phyloP scores from a whole-genome alignment of 1,140 invertebrate species.

The Carposina sasakii region DNA sequence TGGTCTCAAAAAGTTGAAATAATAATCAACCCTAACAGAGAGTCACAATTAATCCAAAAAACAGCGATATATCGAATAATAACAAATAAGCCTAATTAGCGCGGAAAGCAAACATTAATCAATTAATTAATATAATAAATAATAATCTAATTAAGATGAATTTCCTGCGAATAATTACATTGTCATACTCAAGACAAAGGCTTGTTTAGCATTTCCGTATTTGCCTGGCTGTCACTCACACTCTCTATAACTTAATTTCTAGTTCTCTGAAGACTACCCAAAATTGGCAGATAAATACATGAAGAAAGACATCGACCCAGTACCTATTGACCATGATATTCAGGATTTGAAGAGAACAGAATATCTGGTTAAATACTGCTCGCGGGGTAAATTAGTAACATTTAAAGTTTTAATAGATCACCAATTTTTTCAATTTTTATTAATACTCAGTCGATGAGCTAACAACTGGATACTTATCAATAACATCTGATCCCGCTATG shows the following conservation, averaged over 20 bases:
- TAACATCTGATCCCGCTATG: no score
- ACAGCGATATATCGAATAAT: not conserved
- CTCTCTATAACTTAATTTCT: not conserved
- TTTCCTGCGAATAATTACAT: no score
- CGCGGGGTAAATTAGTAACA: slow-evolving; percentile 42
- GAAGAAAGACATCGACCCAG: slow-evolving; percentile 47
- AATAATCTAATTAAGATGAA: no score
- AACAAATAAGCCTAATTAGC: not conserved
- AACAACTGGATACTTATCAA: no score
- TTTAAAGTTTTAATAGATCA: no score
- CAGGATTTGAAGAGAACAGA: slow-evolving; percentile 58
- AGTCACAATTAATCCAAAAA: no score
- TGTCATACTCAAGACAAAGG: not conserved
- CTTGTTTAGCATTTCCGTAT: not conserved
- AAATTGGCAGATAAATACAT: slow-evolving; percentile 47
- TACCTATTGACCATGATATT: slow-evolving; percentile 50
- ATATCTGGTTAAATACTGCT: slow-evolving; percentile 56
- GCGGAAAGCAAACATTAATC: no score
- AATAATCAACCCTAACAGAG: no score
- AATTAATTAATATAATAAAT: no score
- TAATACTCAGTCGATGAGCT: no score
- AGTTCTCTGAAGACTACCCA: slow-evolving; percentile 52
- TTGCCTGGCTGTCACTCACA: not conserved
- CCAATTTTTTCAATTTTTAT: no score
- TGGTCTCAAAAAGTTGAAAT: no score